Base-by-base conservation (phyloP, 2,888 invertebrate genomes). In the Priocnemis perturbator region DNA sequence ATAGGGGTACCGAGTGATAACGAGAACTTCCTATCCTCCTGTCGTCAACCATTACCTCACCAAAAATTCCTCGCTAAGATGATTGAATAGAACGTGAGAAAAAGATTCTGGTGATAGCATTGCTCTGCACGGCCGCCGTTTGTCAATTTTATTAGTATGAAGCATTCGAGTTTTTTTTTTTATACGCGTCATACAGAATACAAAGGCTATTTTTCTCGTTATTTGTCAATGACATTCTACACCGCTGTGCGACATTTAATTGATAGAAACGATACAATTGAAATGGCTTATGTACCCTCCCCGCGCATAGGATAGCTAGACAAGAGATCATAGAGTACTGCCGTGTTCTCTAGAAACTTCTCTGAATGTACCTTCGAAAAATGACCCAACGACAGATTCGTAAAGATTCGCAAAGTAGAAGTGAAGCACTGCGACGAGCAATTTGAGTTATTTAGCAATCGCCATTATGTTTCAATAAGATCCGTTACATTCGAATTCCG, bases 281-380 rank as follows among this genome's bases (percentile, higher is more conserved):
- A 77, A 76, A 80, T 84, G 84, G 83, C 83, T 86, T 78, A 82
- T 86, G 85, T 87, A 85, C 84, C 85, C 85, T 88, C 83, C 86
- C 87, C 87, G 88, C 88, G 84, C 84, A 85, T 87, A 87, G 87
- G 86, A 86, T 83, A 86, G 82, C 74, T 78, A 77, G 74, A 74
- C 70, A 73, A 37, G 14, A 55, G 19, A 66, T 58, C 30, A 20
- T 58, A n/a, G 50, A 50, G n/a, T 20, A 20, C 37, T 37, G 37
- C 37, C 37, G 37, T 37, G 37, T 37, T 37, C 14, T 37, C 4
- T 11, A 11, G 7, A 3, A 37, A 37, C 37, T 37, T 37, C 56
- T 20, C 56, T 58, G 17, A 55, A 60, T 20, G 56, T 61, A 19
- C 64, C 50, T 30, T 37, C 45, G 50, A 26, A 58, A 61, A 53